A percentile compares a stretch with the other conserved stretches of the same genome.
Evolutionary conservation across 1,140 invertebrate species (phyloP).

Genomic region (Leptinotarsa undecemlineata): DNA sequence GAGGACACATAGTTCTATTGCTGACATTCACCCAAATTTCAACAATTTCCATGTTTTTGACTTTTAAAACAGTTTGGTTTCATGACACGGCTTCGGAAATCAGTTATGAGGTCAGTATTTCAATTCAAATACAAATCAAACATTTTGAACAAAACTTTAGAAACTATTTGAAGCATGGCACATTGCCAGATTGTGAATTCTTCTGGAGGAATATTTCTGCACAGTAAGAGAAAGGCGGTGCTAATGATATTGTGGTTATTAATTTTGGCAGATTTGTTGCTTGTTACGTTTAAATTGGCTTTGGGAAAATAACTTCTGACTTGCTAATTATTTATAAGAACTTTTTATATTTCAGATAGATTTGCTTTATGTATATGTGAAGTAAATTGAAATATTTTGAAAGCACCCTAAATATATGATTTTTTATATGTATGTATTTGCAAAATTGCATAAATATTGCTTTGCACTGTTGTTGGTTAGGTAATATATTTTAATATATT

Average conservation of each 20-base stretch:
- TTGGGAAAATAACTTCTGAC: constrained; percentile 11
- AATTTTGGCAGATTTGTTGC: constrained; percentile 43
- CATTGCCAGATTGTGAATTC: background rate
- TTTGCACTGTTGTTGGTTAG: constrained; percentile 40
- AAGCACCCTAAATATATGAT: constrained; percentile 27
- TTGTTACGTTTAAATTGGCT: constrained; percentile 41
- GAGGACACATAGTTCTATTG: background rate
- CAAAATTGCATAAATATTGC: constrained; percentile 31
- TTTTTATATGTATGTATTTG: constrained; percentile 22
- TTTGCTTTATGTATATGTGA: constrained; percentile 30
- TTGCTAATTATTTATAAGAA: constrained; percentile 26
- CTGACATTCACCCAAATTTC: background rate
- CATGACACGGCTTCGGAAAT: background rate
- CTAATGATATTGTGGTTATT: constrained; percentile 39
- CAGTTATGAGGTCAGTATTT: background rate
- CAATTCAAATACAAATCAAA: background rate
- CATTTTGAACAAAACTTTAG: background rate
- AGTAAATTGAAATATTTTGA: constrained; percentile 28
- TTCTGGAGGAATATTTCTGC: background rate
- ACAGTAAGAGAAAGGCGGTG: constrained; percentile 38
- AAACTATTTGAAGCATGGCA: too few species aligned
- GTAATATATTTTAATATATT: constrained; percentile 41
- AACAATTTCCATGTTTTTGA: background rate
- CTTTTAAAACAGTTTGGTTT: too few species aligned
- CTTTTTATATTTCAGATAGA: constrained; percentile 27